Evolutionary conservation across 2,113 vertebrate species (phyloP), one percentile per base, ranked within the genome.

Genomic region (Centropristis striata): DNA sequence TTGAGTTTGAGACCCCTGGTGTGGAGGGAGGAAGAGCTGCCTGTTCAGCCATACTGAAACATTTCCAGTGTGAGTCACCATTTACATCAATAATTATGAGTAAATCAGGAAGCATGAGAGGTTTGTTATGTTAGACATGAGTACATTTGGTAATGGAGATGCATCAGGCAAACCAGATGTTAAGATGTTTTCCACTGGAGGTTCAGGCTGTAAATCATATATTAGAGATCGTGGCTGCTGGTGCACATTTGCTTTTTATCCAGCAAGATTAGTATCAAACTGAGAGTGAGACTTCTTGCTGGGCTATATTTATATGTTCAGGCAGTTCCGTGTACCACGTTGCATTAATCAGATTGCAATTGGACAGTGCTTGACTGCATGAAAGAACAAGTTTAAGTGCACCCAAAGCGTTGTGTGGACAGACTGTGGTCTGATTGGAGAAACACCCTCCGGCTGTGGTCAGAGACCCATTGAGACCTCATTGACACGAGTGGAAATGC

Each of bases 21-120:
- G n/a, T n/a, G 10, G 13, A 41, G 20, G 32, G 32, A 63, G 25
- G 41, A 15, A 5, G 13, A 21, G 61, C 58, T 44, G 25, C 28
- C 50, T 20, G 15, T 28, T 1, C 49, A 58, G 4, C 42, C 6
- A 21, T 2, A 46, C 4, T 49, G 50, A 32, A 27, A 23, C 21
- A 54, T 16, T 7, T 15, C 8, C 27, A 28, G 2, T 20, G 21
- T 50, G 58, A 64, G 13, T 50, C 37, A 36, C 25, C 44, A 27
- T 75, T 51, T 39, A 28, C n/a, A 70, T 75, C 8, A 41, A 20
- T 58, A 41, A 32, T 41, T 23, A 14, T n/a, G 11, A 84, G 47
- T 10, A 46, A 27, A 28, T 50, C 37, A 71, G 59, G 39, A 46
- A 42, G 60, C 9, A 7, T 51, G 25, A 8, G 47, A 68, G 20